A percentile compares a stretch with the other conserved stretches of the same genome.
Conservation (phyloP, 1,140 invertebrate species). For the Cydia fagiglandana region DNA sequence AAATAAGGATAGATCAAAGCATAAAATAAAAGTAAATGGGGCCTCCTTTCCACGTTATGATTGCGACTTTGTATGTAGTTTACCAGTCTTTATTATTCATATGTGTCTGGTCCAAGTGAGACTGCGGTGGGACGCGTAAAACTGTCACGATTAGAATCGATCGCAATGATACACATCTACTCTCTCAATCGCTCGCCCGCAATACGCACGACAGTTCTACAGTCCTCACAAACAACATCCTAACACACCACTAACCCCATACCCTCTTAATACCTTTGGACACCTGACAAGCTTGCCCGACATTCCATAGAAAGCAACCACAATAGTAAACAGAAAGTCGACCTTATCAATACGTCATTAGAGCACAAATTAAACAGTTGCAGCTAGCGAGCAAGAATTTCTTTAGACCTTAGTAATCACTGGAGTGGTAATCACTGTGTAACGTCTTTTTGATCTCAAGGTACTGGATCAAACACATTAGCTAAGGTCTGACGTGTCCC, state of each 20-base stretch:
- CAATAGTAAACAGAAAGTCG: constrained; percentile 3
- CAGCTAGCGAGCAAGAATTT: constrained; percentile 4
- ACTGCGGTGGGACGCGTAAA: constrained; percentile 69
- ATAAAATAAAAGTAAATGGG: too few relatives aligned
- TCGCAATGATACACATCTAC: constrained; percentile 62
- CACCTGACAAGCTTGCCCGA: constrained; percentile 42
- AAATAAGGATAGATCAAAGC: too few relatives aligned
- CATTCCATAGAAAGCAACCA: constrained; percentile 52
- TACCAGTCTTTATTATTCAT: background rate
- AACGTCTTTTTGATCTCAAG: constrained; percentile 34
- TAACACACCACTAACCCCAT: constrained; percentile 1
- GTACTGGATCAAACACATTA: constrained; percentile 21
- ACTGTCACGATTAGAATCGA: constrained; percentile 73
- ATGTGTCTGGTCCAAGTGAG: constrained; percentile 43
- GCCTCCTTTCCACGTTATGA: too few relatives aligned
- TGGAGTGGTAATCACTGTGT: constrained; percentile 36
- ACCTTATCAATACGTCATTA: constrained; percentile 1
- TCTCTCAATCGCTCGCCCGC: constrained; percentile 48
- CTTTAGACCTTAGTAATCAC: constrained; percentile 42
- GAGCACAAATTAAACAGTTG: background rate
- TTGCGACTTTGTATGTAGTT: background rate
- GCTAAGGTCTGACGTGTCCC: background rate
- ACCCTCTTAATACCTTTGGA: constrained; percentile 2
- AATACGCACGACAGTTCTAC: constrained; percentile 49
- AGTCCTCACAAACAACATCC: background rate